A percentile compares a stretch with the other conserved stretches of the same genome.
phyloP scores from a whole-genome alignment of 1,140 invertebrate species.

The Drosophila burlai region DNA sequence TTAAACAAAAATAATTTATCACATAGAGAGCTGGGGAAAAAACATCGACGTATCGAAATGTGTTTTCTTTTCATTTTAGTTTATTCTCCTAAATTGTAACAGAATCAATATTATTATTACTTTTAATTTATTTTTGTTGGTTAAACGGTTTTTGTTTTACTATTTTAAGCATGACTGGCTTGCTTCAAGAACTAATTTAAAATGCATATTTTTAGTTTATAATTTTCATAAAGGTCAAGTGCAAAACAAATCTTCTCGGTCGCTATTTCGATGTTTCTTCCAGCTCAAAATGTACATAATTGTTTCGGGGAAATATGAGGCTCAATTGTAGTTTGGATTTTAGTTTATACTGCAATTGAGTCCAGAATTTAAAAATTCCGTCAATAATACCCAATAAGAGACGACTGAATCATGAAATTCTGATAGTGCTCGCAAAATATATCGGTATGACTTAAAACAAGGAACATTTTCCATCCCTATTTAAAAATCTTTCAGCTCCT shows the following conservation, averaged over 20 bases:
- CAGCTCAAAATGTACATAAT: background rate
- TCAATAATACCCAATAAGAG: background rate
- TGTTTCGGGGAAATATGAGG: background rate
- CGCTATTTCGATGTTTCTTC: slow-evolving; percentile 14
- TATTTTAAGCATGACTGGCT: background rate
- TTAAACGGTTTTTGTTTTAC: background rate
- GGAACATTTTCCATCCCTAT: background rate
- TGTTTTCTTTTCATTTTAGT: background rate
- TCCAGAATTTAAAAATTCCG: background rate
- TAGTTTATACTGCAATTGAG: background rate
- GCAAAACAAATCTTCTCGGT: background rate
- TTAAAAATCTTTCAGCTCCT: background rate
- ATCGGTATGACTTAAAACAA: background rate
- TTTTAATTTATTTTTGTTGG: background rate
- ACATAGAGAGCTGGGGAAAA: slow-evolving; percentile 5
- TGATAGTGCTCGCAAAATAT: background rate
- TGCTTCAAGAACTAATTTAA: background rate
- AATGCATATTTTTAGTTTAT: background rate
- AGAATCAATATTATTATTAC: background rate
- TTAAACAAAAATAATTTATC: slow-evolving; percentile 40
- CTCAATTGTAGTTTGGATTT: background rate
- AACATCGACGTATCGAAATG: slow-evolving; percentile 5
- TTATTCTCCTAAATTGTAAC: background rate
- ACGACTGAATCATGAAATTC: slow-evolving; percentile 7
- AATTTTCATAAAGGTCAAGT: too few species aligned